phyloP scores from a whole-genome alignment of 2,888 invertebrate genomes.

The Philaethria dido region DNA sequence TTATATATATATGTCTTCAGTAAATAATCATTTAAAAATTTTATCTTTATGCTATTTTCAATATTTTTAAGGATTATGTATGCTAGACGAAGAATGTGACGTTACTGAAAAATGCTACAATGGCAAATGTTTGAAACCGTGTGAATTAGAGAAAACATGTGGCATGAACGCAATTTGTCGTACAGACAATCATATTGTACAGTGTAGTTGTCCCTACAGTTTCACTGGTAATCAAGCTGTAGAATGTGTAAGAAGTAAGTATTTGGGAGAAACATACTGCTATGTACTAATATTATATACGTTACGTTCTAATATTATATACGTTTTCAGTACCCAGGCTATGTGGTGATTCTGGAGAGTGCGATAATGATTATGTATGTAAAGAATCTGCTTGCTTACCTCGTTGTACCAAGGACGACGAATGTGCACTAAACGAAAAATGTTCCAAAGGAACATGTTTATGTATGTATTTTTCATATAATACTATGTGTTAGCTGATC shows the following conservation, averaged over 20 bases:
- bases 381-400: constrained; percentile 93
- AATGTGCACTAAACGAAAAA: constrained; percentile 95
- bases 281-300: background rate
- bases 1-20: too few species aligned
- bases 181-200: constrained; percentile 88
- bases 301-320: background rate
- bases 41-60: background rate
- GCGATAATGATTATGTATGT: constrained; percentile 88
- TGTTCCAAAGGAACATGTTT: constrained; percentile 92
- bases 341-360: constrained; percentile 88
- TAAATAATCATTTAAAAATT: background rate
- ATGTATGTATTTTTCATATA: constrained; percentile 79
- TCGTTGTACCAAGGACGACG: constrained; percentile 88
- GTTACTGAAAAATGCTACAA: constrained; percentile 90
- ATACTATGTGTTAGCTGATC: background rate
- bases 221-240: constrained; percentile 93
- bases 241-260: constrained; percentile 93
- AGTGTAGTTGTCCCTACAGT: constrained; percentile 92
- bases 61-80: constrained; percentile 86
- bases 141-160: constrained; percentile 89
- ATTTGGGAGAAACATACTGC: background rate
- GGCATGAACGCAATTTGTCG: constrained; percentile 93
- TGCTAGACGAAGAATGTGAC: constrained; percentile 91
- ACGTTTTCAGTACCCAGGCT: constrained; percentile 87
- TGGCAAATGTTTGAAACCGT: constrained; percentile 93